Evolutionary conservation across 2,797 vertebrate genomes (phyloP), one percentile per base, ranked within the genome.

Genomic region (Myotis planiceps): DNA sequence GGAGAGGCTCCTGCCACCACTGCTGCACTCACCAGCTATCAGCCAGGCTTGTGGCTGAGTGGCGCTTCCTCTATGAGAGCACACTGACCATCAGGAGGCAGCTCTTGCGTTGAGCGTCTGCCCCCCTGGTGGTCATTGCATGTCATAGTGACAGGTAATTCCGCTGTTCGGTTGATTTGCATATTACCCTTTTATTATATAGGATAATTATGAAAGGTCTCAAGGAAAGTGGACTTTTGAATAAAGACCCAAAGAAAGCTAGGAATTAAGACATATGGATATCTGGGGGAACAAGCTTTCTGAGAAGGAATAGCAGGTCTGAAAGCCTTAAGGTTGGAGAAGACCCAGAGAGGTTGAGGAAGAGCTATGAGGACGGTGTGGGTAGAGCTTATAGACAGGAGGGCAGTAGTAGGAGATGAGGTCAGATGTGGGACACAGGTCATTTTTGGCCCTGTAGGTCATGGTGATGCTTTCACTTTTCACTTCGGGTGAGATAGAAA

Each of bases 181-280:
- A 58, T 58, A 27, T 58, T 58, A 27, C 25, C 25, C 55, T 58
- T 58, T 58, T 58, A 58, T 87, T 87, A 25, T 80, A 47, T n/a
- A 45, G 29, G n/a, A 3, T 55, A 23, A 12, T 60, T 55, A 63
- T 47, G 37, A 72, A 72, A 92, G 55, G 2, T 42, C 51, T 75
- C 13, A 12, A 79, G 74, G 49, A 29, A 84, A 90, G 65, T 39
- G 88, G 58, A 18, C 49, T 82, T 88, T 82, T 69, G 29, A 88
- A 29, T 55, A 65, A 60, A 90, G 55, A 66, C n/a, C 32, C 63
- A 66, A 87, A 60, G 65, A 45, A 89, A 66, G 12, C 85, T 71
- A 47, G 47, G 60, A 45, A 13, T 27, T 32, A 23, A 80, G n/a
- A n/a, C 23, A 42, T 10, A 0, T 21, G 15, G 5, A 0, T 53